Evolutionary conservation across 2,113 vertebrate species (phyloP).

Genomic region (Ammospiza caudacuta): DNA sequence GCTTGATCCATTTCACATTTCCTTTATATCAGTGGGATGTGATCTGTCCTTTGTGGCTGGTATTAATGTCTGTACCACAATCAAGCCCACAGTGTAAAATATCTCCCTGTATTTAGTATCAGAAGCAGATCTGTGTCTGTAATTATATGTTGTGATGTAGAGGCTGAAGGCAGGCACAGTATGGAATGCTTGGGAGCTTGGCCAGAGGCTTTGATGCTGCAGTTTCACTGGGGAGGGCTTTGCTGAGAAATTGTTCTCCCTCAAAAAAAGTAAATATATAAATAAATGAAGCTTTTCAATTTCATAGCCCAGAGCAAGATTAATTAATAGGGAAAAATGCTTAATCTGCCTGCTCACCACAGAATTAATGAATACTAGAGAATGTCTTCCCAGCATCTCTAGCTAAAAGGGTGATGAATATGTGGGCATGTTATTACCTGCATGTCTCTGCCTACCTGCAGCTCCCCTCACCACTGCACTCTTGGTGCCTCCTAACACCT

Average conservation of each 20-base stretch:
- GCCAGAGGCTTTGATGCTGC: not conserved
- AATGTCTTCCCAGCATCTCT: not conserved
- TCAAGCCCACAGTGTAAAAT: not conserved
- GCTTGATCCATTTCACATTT: not conserved
- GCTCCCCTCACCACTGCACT: not conserved
- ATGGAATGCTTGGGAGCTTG: not conserved
- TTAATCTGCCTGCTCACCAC: constrained; percentile 15
- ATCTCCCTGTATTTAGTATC: not conserved
- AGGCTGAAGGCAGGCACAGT: not conserved
- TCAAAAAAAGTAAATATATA: constrained; percentile 36
- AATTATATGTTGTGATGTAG: not conserved
- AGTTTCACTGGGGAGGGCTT: not conserved
- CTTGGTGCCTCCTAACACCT: not conserved
- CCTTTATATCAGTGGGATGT: not conserved
- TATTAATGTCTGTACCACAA: not conserved
- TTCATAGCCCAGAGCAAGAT: constrained; percentile 7
- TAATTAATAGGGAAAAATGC: constrained; percentile 35
- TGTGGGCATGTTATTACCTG: not conserved
- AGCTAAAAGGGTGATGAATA: not conserved
- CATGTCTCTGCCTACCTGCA: not conserved
- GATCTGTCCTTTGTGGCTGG: not conserved
- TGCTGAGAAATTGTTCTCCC: not conserved
- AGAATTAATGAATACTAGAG: constrained; percentile 29
- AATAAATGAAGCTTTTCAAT: constrained; percentile 20
- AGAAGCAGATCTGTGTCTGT: not conserved